A percentile compares a stretch with the other conserved stretches of the same genome.
phyloP scores from a whole-genome alignment of 2,888 invertebrate genomes.

The Ditylenchus weischeri region DNA sequence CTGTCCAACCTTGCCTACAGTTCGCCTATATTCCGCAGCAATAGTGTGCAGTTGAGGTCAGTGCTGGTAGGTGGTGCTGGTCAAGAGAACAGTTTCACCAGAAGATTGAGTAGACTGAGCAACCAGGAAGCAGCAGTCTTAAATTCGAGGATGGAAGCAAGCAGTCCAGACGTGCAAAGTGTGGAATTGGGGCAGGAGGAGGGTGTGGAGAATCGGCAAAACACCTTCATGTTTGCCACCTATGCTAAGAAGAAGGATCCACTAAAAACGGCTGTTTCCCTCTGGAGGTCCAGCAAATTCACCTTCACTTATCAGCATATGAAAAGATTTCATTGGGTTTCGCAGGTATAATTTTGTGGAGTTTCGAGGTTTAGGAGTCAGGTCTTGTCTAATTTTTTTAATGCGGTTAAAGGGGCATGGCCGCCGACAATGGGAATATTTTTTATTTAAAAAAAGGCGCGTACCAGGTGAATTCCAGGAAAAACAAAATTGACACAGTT shows the following conservation, averaged over 20 bases:
- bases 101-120: constrained; percentile 1
- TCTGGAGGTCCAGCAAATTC: constrained; percentile 1
- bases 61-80: not conserved
- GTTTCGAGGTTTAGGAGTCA: too few species aligned
- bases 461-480: too few species aligned
- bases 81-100: not conserved
- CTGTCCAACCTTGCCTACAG: not conserved
- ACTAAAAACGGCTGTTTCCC: not conserved
- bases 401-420: too few species aligned
- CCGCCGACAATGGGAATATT: too few species aligned
- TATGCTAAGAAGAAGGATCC: not conserved
- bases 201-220: too few species aligned
- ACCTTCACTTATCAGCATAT: constrained; percentile 37
- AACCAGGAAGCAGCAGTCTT: not conserved
- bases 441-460: too few species aligned
- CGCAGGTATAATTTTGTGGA: constrained; percentile 42
- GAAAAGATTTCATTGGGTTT: constrained; percentile 57
- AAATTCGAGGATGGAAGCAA: not conserved
- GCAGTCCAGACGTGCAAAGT: not conserved
- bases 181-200: not conserved
- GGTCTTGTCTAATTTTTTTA: too few species aligned
- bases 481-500: too few species aligned
- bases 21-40: constrained; percentile 1
- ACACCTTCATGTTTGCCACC: not conserved
- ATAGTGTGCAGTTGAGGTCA: constrained; percentile 1